These are phyloP conservation scores for Antrozous pallidus DNA, from an alignment of 2,797 vertebrate species.

Conservation along the genomic window DNA sequence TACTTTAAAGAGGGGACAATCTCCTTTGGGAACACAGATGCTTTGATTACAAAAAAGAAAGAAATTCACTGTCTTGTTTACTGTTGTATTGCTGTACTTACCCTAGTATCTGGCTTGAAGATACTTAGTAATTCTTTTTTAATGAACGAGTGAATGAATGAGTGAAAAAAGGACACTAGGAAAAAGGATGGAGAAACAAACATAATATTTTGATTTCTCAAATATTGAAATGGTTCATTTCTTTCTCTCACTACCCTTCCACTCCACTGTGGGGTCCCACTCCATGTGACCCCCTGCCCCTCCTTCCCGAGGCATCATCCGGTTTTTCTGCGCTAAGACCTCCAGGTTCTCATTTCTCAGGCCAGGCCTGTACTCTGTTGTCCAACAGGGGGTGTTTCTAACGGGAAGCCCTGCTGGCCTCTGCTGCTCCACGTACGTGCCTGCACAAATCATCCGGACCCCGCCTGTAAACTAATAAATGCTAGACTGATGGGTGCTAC, in stretches of 20 bases:
- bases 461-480: neutral
- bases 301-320: accelerated
- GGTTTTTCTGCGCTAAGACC: neutral
- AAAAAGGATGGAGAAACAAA: neutral
- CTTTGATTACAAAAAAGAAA: conserved; percentile 49
- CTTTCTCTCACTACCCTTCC: neutral
- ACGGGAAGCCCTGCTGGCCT: neutral
- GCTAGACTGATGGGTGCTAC: neutral
- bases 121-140: neutral
- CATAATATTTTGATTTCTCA: neutral
- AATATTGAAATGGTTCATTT: neutral
- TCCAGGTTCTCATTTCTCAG: neutral
- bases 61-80: neutral
- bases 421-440: neutral
- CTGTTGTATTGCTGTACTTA: neutral
- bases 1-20: conserved; percentile 47
- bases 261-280: neutral
- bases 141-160: neutral
- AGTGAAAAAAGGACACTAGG: neutral
- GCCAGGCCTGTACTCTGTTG: neutral
- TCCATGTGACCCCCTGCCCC: accelerated
- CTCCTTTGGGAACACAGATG: conserved; percentile 47
- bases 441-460: too few species aligned
- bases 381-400: neutral
- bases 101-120: neutral